Base-by-base conservation (phyloP, 2,797 vertebrate genomes). In the Hoplostethus atlanticus region DNA sequence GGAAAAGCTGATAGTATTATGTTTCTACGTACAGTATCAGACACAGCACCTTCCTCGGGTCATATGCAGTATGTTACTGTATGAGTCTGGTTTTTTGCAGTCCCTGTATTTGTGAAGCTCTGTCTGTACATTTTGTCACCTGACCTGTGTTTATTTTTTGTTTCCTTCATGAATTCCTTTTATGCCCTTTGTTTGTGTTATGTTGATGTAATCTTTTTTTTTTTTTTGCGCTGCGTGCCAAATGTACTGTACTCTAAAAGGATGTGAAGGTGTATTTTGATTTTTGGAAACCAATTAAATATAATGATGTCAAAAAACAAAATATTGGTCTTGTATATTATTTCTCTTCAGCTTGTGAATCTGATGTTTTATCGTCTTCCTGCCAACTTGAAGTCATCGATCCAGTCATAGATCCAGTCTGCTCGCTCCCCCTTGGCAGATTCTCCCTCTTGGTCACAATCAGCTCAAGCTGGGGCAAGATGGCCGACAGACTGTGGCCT, bases 241-340 rank as follows among this genome's bases (percentile, higher is more conserved):
- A 97, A 98, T 96, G 96, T 98, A 97, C 96, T 98, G 97, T 98
- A 97, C 93, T 96, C 95, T 93, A 64, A 96, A 95, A 97, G 94
- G 96, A 97, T 97, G 96, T 97, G 96, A 98, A 97, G 96, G 94
- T 97, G 96, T 96, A 96, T 95, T 96, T 96, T 73, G 25, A 73
- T 86, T 93, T 91, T 91, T 91, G 72, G 91, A 96, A 88, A 95
- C 93, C 93, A 95, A 98, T 96, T 97, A 98, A 98, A 99, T 95
- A 96, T 94, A 87, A 95, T 91, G 92, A 94, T 89, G 93, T 95
- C 92, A 92, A 93, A 95, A 79, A 72, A 25, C n/a, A n/a, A 50
- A 50, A 38, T 51, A 6, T 44, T n/a, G 31, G 51, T 44, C 21
- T 64, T 10, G 10, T 13, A 21, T 30, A 40, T 48, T 44, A 6